Evolutionary conservation across 1,140 invertebrate genomes (phyloP), one percentile per base, ranked within the genome.

Genomic region (Delia radicum): DNA sequence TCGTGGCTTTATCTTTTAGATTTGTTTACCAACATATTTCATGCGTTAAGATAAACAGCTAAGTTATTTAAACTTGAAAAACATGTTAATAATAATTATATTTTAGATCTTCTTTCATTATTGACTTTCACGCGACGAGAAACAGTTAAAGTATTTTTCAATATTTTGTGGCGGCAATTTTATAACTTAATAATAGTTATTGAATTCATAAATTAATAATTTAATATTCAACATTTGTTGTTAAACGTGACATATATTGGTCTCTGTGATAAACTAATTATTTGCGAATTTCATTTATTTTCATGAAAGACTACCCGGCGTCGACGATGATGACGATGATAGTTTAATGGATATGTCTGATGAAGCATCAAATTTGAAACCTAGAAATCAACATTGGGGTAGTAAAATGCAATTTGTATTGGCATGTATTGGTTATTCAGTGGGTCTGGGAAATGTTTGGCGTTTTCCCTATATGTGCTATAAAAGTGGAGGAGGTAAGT

Each of bases 371-470:
- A 90, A 93, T 81, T 87, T 92, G 67, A 93, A 93, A 81, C 92
- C 92, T 1, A 88, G 91, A 78, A 88, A 93, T 79, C 93, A 93
- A 33, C 92, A 94, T 80, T 97, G 96, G 96, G 91, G 91, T 65
- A 96, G 94, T 86, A 96, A 96, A 88, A 89, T 94, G 75, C 95
- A 97, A 87, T 97, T 97, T 82, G 92, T 96, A 18, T 88, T 97
- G 75, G 94, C 95, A 21, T 96, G 94, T 84, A 93, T 98, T 46
- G 95, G 95, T 12, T 97, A 96, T 85, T 95, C 94, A 18, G 95
- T 98, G 37, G 96, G 96, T 6, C 90, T 97, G 26, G 95, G 95
- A 61, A 97, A 97, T 82, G 93, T 98, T 73, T 98, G 96, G 96
- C 89, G 93, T 77, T 95, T 95, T 87, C 94, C 93, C 24, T 95